These are phyloP conservation scores for Gymnorhina tibicen DNA, from an alignment of 2,113 vertebrate species.

Conservation along the genomic window DNA sequence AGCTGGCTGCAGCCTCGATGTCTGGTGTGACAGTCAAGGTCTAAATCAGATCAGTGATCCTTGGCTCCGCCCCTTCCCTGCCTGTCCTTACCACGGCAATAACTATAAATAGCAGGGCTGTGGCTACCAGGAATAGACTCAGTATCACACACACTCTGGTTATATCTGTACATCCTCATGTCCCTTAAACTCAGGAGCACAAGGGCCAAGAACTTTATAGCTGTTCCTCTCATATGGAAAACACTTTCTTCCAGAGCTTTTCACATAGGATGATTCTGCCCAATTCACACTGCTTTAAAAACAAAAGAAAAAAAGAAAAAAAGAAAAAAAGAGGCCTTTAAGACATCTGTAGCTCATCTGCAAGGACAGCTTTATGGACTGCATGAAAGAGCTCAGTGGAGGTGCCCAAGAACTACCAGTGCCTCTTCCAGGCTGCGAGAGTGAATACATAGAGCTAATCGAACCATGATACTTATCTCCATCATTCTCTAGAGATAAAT, in stretches of 20 bases:
- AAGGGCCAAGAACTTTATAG: not conserved
- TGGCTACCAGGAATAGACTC: not conserved
- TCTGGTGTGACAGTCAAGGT: not conserved
- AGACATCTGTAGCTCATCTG: not conserved
- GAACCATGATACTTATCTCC: not conserved
- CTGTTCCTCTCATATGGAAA: not conserved
- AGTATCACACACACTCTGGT: not conserved
- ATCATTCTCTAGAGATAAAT: not conserved
- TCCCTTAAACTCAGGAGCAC: not conserved
- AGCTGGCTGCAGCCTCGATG: not conserved
- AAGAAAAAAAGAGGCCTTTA: not conserved
- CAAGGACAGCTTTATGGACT: not conserved
- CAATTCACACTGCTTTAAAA: not conserved
- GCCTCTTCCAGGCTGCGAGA: not conserved
- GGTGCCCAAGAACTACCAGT: not conserved
- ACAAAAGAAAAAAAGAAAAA: no score
- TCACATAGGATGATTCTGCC: not conserved
- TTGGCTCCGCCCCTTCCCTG: not conserved
- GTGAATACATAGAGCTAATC: not conserved
- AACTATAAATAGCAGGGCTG: not conserved
- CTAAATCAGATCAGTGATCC: not conserved
- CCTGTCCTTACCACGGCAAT: not conserved
- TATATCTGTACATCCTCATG: not conserved
- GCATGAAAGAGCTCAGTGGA: not conserved
- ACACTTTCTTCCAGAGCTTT: not conserved